Base-by-base conservation (phyloP, 2,113 vertebrate species). In the Beaufortia kweichowensis region DNA sequence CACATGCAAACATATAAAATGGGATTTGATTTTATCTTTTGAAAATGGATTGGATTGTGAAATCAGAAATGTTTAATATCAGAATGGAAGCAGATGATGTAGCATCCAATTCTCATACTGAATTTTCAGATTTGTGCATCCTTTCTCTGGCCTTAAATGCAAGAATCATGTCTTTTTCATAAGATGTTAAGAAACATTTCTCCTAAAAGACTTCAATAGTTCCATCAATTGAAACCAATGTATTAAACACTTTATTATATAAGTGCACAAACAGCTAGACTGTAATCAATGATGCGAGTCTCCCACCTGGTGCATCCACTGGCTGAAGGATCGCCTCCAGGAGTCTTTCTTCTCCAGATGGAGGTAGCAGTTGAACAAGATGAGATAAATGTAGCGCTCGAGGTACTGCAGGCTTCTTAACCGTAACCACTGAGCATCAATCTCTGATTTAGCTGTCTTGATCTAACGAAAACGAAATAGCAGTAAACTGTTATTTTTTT, bases 371-470 rank as follows among this genome's bases (percentile, higher is more conserved):
- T 94, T 95, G 86, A 96, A 93, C 55, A 96, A 90, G 62, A 96
- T 92, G 84, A 96, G 90, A 89, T 86, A 95, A 84, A 95, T 72
- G n/a, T 96, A 96, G 46, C 94, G 92, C 55, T 95, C 94, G 84
- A 95, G 86, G 86, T 92, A 95, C 90, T 95, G 94, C 65, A 94
- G 84, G 76, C 94, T 94, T 81, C 89, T 83, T 71, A 96, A 87
- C 75, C 83, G 90, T 81, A 94, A 80, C 3, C 10, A 62, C 83
- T 6, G 66, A 0, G 0, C 74, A 69, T 93, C 93, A 75, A 79
- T 82, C 59, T 88, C 88, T 0, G 87, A 90, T 78, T 91, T 94
- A 60, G 89, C 86, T 0, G 91, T 90, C 74, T 91, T 95, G 0
- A 91, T 93, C 94, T 96, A 77, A 10, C 59, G 61, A 64, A 15